phyloP scores from a whole-genome alignment of 2,888 invertebrate genomes.

The Odontocerum albicorne region DNA sequence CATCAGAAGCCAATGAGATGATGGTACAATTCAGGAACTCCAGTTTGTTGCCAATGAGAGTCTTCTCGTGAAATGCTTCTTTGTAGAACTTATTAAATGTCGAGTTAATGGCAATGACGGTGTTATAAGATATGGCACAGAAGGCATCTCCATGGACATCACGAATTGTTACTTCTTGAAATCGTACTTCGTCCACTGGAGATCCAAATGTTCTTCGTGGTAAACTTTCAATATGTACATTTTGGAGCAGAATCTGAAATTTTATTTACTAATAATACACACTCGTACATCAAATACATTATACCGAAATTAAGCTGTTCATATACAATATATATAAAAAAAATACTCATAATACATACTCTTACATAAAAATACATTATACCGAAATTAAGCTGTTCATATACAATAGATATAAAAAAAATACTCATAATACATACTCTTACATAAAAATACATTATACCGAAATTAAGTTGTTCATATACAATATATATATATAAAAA shows the following conservation, averaged over 20 bases:
- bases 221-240: conserved; percentile 48
- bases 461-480: no score
- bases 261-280: no score
- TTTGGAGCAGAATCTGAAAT: conserved; percentile 27
- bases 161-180: conserved; percentile 56
- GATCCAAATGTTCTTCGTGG: conserved; percentile 66
- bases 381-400: no score
- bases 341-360: no score
- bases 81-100: conserved; percentile 61
- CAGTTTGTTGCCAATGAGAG: conserved; percentile 62
- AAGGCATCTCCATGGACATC: conserved; percentile 66
- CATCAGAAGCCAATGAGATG: conserved; percentile 57
- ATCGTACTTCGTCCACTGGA: conserved; percentile 60
- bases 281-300: background rate
- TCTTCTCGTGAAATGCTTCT: conserved; percentile 65
- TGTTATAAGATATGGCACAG: conserved; percentile 64
- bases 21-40: conserved; percentile 62
- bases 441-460: no score
- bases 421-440: no score
- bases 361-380: no score
- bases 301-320: background rate
- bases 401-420: no score
- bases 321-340: no score
- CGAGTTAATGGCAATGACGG: conserved; percentile 63
- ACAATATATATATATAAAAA: no score